These are phyloP conservation scores for Erynnis tages DNA, from an alignment of 2,888 invertebrate genomes.

Conservation along the genomic window DNA sequence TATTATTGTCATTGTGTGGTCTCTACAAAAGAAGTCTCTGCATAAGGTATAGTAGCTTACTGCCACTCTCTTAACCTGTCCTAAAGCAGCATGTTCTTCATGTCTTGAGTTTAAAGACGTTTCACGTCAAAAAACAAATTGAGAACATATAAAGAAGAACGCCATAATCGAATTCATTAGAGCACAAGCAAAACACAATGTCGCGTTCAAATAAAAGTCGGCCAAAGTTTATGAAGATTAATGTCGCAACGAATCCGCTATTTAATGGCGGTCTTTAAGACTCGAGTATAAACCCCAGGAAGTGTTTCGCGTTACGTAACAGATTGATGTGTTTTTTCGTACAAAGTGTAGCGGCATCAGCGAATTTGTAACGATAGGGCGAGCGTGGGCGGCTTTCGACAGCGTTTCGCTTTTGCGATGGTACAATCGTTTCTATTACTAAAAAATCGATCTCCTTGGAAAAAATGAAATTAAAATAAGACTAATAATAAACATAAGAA, in stretches of 20 bases:
- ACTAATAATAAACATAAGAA: no score
- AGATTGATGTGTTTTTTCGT: conserved; percentile 38
- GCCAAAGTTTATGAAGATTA: conserved; percentile 22
- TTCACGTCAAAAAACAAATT: no score
- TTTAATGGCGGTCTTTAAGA: conserved; percentile 26
- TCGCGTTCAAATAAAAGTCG: conserved; percentile 20
- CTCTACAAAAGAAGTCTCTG: no score
- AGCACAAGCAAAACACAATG: conserved; percentile 4
- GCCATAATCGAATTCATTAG: not conserved
- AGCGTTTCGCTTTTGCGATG: not conserved
- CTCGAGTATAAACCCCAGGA: conserved; percentile 18
- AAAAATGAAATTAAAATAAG: no score
- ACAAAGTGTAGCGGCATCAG: conserved; percentile 30
- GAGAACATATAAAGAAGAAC: no score
- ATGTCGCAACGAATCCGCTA: conserved; percentile 12
- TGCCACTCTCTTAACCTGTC: no score
- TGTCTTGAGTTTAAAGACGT: no score
- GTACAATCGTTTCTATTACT: no score
- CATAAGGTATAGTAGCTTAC: no score
- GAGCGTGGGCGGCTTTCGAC: not conserved
- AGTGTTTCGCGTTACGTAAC: conserved; percentile 32
- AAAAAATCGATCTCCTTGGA: no score
- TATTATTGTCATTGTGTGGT: no score
- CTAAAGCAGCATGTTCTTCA: no score
- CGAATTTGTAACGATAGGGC: conserved; percentile 11